These are phyloP conservation scores for Galaxias olidus DNA, from an alignment of 2,797 vertebrate species.

Conservation along the genomic window DNA sequence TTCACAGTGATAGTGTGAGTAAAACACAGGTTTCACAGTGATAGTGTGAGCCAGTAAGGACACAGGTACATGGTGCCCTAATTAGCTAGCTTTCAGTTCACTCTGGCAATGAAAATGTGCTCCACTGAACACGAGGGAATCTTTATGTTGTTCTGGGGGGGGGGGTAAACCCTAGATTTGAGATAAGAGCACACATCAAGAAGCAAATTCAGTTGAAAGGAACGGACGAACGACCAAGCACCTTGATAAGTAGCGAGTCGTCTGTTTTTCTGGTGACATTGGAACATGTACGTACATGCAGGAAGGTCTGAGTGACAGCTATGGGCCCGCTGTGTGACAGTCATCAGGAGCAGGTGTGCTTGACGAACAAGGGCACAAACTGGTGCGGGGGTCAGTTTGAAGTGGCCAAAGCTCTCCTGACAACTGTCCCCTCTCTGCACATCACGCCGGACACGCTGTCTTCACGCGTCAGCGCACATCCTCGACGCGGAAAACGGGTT, in stretches of 20 bases:
- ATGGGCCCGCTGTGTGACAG: slow-evolving; percentile 42
- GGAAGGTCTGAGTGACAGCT: slow-evolving; percentile 52
- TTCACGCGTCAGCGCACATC: not conserved
- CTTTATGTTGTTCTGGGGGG: not conserved
- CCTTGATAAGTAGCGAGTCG: no score
- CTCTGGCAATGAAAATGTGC: not conserved
- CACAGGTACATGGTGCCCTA: no score
- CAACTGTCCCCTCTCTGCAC: slow-evolving; percentile 46
- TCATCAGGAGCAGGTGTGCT: slow-evolving; percentile 51
- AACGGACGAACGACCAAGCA: no score
- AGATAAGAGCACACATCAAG: not conserved
- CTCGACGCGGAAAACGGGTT: not conserved
- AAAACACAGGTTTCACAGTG: no score
- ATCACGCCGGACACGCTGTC: not conserved
- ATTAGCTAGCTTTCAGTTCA: not conserved
- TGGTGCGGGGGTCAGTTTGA: slow-evolving; percentile 35
- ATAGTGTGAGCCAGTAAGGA: no score
- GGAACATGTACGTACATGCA: slow-evolving; percentile 9
- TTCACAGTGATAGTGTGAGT: no score
- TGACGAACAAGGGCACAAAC: slow-evolving; percentile 45
- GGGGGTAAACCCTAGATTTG: not conserved
- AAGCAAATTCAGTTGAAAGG: slow-evolving; percentile 27
- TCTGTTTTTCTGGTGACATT: slow-evolving; percentile 16
- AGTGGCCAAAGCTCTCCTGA: slow-evolving; percentile 49
- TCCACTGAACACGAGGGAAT: not conserved